Percentiles rank a stretch among this genome's conserved stretches.
These are phyloP conservation scores for Carassius auratus DNA, from an alignment of 2,113 vertebrate genomes.

Conservation along the genomic window DNA sequence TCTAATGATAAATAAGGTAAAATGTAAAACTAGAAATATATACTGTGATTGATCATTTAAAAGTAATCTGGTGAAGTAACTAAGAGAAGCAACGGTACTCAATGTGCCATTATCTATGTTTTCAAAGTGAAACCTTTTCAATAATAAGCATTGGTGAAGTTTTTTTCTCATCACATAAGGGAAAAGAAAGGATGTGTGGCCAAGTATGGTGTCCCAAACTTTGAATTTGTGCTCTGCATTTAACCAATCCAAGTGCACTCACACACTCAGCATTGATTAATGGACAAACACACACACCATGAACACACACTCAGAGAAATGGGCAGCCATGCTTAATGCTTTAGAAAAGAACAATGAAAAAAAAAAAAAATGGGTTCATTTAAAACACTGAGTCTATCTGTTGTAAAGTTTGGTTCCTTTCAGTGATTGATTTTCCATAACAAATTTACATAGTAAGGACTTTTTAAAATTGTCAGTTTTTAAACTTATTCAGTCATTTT, in stretches of 20 bases:
- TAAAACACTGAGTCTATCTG: neutral
- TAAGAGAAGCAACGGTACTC: neutral
- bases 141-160: neutral
- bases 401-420: neutral
- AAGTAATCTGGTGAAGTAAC: neutral
- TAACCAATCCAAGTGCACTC: too few species aligned
- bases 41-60: neutral
- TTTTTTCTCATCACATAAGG: too few species aligned
- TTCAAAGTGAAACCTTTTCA: neutral
- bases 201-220: too few species aligned
- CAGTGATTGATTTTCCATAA: neutral
- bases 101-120: neutral
- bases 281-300: too few species aligned
- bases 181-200: too few species aligned
- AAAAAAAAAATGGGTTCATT: too few species aligned
- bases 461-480: neutral
- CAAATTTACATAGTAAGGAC: neutral
- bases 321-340: too few species aligned
- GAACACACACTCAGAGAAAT: too few species aligned
- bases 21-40: neutral
- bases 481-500: neutral
- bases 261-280: too few species aligned
- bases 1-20: neutral
- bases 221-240: too few species aligned
- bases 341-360: too few species aligned